phyloP scores from a whole-genome alignment of 2,113 vertebrate genomes.

The Callochromis pleurospilus region DNA sequence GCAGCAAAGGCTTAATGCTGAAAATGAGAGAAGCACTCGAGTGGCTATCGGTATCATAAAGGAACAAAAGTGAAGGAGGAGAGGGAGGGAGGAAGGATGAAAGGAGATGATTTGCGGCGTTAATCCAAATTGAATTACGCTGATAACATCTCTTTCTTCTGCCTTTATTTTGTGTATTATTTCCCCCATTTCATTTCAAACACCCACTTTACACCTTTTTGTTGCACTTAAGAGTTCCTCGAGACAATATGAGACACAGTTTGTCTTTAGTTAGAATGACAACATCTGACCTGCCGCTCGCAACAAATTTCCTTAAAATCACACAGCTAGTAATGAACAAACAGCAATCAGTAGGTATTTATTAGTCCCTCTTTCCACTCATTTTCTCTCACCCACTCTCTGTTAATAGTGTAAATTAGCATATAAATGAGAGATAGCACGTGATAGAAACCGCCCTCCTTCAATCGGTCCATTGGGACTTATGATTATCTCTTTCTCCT shows the following conservation, averaged over 20 bases:
- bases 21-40: slow-evolving; percentile 42
- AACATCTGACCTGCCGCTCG: background rate
- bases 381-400: background rate
- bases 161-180: slow-evolving; percentile 20
- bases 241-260: background rate
- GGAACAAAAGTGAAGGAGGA: slow-evolving; percentile 32
- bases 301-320: background rate
- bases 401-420: slow-evolving; percentile 65
- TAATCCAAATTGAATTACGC: slow-evolving; percentile 63
- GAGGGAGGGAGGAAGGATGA: slow-evolving; percentile 19
- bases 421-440: slow-evolving; percentile 69
- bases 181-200: slow-evolving; percentile 24
- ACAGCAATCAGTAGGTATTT: slow-evolving; percentile 48
- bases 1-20: background rate
- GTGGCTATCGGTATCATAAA: slow-evolving; percentile 51
- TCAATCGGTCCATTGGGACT: slow-evolving; percentile 61
- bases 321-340: slow-evolving; percentile 45
- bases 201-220: background rate
- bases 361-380: slow-evolving; percentile 17
- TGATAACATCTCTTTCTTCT: slow-evolving; percentile 48
- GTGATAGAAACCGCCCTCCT: slow-evolving; percentile 56
- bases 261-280: background rate
- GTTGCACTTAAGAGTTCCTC: background rate
- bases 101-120: slow-evolving; percentile 45
- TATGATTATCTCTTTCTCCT: slow-evolving; percentile 54